Evolutionary conservation across 2,113 vertebrate genomes (phyloP).

Genomic region (Furnarius figulus): DNA sequence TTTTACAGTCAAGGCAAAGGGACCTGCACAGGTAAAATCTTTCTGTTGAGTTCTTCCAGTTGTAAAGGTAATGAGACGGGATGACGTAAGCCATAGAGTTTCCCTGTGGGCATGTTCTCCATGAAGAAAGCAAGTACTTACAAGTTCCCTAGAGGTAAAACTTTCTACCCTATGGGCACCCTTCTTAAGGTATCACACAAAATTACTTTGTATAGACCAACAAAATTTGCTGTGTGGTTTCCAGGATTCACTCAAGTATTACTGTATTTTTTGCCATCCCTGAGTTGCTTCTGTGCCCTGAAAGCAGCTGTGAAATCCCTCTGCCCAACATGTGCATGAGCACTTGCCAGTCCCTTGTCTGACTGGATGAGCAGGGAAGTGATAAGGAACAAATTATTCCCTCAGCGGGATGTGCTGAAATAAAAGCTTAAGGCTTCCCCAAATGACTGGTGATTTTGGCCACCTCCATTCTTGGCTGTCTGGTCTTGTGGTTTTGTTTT

Average conservation of each 20-base stretch:
- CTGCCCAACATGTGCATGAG: fast-evolving
- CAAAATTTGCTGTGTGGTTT: background rate
- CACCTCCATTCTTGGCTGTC: background rate
- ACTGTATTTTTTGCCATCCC: background rate
- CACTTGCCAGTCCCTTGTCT: background rate
- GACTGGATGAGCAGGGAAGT: background rate
- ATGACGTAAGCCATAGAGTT: background rate
- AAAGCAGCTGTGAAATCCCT: background rate
- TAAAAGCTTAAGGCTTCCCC: background rate
- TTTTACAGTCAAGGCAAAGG: background rate
- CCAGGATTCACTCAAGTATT: background rate
- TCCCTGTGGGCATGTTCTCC: background rate
- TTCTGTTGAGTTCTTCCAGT: background rate
- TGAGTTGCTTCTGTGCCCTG: background rate
- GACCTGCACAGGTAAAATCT: background rate
- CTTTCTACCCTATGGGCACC: background rate
- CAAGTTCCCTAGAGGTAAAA: background rate
- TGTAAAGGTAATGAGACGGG: background rate
- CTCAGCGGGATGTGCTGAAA: background rate
- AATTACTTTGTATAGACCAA: background rate
- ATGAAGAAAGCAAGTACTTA: background rate
- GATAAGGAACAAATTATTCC: background rate
- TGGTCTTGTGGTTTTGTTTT: background rate
- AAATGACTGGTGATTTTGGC: background rate
- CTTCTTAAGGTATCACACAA: background rate